Evolutionary conservation across 1,140 invertebrate genomes (phyloP).

Genomic region (Subanguina moxae): DNA sequence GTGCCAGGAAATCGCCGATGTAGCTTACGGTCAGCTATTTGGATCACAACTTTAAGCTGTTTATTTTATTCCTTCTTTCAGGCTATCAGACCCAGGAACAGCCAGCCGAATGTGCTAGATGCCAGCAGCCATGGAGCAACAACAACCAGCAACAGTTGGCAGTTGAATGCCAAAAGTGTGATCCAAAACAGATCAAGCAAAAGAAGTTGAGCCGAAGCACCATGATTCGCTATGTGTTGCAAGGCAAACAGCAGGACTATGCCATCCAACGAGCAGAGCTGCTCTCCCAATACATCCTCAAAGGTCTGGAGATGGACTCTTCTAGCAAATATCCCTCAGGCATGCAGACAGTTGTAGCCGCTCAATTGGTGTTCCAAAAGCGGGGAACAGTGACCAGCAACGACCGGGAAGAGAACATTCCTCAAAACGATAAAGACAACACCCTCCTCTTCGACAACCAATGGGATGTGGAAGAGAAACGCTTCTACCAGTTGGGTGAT

Average conservation of each 20-base stretch:
- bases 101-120: not conserved
- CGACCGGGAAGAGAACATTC: not conserved
- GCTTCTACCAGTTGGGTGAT: constrained; percentile 46
- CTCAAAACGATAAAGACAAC: not conserved
- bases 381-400: not conserved
- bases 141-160: not conserved
- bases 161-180: not conserved
- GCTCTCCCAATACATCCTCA: constrained; percentile 1
- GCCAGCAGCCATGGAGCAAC: not conserved
- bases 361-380: constrained; percentile 1
- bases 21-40: constrained; percentile 11
- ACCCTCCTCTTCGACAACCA: constrained; percentile 41
- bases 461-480: constrained; percentile 35
- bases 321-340: not conserved
- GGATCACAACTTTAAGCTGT: no score
- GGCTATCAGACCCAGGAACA: not conserved
- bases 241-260: not conserved
- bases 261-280: constrained; percentile 5
- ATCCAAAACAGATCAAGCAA: constrained; percentile 4
- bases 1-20: constrained; percentile 31
- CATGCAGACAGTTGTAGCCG: constrained; percentile 4
- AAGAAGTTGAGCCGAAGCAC: not conserved
- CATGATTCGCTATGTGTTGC: not conserved
- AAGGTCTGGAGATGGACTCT: not conserved
- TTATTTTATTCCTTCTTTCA: not conserved